Percentiles rank a stretch among this genome's conserved stretches.
Conservation (phyloP, 2,797 vertebrate genomes). For the Pelobates cultripes region DNA sequence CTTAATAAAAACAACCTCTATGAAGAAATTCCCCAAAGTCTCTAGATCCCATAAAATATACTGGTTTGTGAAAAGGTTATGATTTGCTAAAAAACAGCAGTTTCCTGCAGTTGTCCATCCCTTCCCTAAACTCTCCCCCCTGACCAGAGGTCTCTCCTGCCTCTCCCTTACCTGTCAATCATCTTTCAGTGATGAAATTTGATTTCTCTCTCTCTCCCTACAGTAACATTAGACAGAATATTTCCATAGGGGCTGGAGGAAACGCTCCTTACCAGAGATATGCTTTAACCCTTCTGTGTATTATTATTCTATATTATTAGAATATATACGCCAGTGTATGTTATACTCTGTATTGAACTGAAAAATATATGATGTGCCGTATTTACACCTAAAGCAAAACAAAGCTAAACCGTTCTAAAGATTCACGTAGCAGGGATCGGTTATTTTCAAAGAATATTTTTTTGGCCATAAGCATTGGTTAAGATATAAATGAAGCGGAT, state of each 20-base stretch:
- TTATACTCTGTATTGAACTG: no score
- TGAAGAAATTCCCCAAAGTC: slow-evolving; percentile 59
- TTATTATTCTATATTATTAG: neutral
- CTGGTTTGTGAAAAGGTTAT: slow-evolving; percentile 68
- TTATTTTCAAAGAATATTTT: no score
- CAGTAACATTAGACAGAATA: slow-evolving; percentile 78
- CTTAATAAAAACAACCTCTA: slow-evolving; percentile 57
- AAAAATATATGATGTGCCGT: no score
- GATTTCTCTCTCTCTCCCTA: slow-evolving; percentile 76
- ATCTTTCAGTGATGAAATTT: slow-evolving; percentile 73
- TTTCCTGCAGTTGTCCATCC: slow-evolving; percentile 69
- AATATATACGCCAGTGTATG: neutral
- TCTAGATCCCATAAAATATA: slow-evolving; percentile 48
- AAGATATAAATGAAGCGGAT: no score
- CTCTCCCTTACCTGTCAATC: slow-evolving; percentile 75
- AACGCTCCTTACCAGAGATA: slow-evolving; percentile 69
- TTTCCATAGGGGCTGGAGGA: slow-evolving; percentile 70
- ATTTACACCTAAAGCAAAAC: no score
- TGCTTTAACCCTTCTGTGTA: slow-evolving; percentile 68
- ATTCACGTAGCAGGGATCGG: no score
- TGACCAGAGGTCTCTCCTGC: slow-evolving; percentile 70
- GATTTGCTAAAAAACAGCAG: slow-evolving; percentile 71
- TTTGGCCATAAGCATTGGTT: no score
- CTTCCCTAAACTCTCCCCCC: slow-evolving; percentile 70
- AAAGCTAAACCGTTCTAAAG: no score